Base-by-base conservation (phyloP, 2,113 vertebrate species). In the Halcyon senegalensis region DNA sequence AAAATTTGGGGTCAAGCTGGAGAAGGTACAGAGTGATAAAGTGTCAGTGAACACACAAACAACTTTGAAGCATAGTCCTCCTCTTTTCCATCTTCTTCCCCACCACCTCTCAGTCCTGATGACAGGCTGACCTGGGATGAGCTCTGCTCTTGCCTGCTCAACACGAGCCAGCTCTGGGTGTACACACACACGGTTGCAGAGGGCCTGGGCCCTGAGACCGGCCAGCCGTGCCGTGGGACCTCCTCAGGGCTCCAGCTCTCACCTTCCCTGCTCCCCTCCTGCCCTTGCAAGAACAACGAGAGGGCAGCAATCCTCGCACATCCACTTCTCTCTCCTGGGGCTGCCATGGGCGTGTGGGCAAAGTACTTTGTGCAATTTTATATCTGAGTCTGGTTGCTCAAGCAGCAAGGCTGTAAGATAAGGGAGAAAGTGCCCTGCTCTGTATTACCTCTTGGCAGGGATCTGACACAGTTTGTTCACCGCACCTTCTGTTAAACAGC, bases 1-100 rank as follows among this genome's bases (percentile, higher is more conserved):
- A 94, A 92, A 87, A 93, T 90, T 76, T 81, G 76, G 69, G 95
- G 75, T 92, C 92, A 95, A 84, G 85, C 55, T 89, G 48, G 90
- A 91, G 90, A 84, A 75, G 78, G 81, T 82, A 51, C 75, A 89
- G 75, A 56, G 64, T 18, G 59, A 90, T 90, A 53, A 94, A 90
- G 53, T 84, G 63, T 86, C 78, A 92, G 41, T 79, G 89, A 95
- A 82, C 87, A 39, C 58, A 85, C 72, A 95, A 92, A 93, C 87
- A 96, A 72, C 78, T 84, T 31, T 56, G 5, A 39, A 91, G 59
- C 50, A 68, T 30, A 92, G 39, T 55, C 18, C 46, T 73, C 16
- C 27, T 67, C 63, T 70, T 96, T 84, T 90, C 84, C 50, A 46
- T 37, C 50, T 56, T 85, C 63, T 68, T 87, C 21, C 48, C n/a